Evolutionary conservation across 2,113 vertebrate species (phyloP).

Genomic region (Dascyllus trimaculatus): DNA sequence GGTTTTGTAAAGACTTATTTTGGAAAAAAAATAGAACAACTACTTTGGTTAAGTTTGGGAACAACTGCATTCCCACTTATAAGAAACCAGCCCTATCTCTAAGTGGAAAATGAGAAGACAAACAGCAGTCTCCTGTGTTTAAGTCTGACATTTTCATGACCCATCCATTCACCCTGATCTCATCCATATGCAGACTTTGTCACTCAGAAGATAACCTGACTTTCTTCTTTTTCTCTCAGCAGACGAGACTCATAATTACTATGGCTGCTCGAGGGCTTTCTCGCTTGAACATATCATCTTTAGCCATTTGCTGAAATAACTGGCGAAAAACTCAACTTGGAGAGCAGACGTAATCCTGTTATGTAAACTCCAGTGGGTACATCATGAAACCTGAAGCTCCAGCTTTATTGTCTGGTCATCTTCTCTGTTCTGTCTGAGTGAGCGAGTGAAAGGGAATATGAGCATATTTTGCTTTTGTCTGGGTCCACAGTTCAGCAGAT

Average conservation of each 20-base stretch:
- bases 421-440: constrained; percentile 17
- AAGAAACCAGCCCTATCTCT: no score
- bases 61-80: no score
- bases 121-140: not conserved
- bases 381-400: constrained; percentile 22
- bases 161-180: not conserved
- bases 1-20: no score
- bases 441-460: constrained; percentile 13
- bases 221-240: not conserved
- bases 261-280: not conserved
- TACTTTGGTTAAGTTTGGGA: no score
- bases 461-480: constrained; percentile 22
- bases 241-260: not conserved
- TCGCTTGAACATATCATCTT: not conserved
- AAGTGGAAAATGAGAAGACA: not conserved
- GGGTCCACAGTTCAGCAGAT: constrained; percentile 31
- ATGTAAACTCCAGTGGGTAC: constrained; percentile 4
- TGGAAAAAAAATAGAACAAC: no score
- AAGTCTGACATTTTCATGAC: not conserved
- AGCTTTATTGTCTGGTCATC: constrained; percentile 3
- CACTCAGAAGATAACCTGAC: not conserved
- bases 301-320: not conserved
- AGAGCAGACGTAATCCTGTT: constrained; percentile 8
- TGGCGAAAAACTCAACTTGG: not conserved
- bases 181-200: not conserved